These are phyloP conservation scores for Phocoena sinus DNA, from an alignment of 2,113 vertebrate species.

Conservation along the genomic window DNA sequence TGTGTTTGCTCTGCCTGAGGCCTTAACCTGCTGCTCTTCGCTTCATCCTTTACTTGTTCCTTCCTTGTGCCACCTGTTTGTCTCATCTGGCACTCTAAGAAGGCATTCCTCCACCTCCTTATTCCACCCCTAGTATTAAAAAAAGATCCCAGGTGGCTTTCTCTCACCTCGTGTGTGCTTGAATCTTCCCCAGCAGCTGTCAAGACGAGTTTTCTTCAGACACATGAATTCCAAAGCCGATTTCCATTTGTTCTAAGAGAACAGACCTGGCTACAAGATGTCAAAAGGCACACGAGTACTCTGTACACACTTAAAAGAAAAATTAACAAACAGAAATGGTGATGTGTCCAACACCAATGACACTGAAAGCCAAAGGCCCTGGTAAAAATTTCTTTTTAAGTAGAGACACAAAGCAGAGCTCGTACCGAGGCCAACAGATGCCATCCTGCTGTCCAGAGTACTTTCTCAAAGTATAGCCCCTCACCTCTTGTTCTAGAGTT, in stretches of 20 bases:
- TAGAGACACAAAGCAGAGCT: neutral
- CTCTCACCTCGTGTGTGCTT: neutral
- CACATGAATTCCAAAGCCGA: slow-evolving; percentile 50
- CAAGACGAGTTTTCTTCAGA: neutral
- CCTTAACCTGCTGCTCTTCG: slow-evolving; percentile 64
- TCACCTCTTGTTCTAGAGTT: neutral
- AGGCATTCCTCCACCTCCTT: neutral
- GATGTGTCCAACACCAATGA: neutral
- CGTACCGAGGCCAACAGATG: neutral
- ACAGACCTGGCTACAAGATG: neutral
- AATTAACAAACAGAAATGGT: slow-evolving; percentile 44
- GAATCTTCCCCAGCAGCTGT: slow-evolving; percentile 21
- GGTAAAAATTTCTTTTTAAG: slow-evolving; percentile 32
- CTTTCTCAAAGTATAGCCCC: rapidly evolving
- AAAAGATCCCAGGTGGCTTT: slow-evolving; percentile 15
- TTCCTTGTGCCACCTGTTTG: slow-evolving; percentile 67
- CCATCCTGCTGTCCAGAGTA: neutral
- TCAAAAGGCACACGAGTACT: neutral
- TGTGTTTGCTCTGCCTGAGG: slow-evolving; percentile 74
- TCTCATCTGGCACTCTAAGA: slow-evolving; percentile 42
- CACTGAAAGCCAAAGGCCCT: slow-evolving; percentile 36
- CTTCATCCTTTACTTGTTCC: slow-evolving; percentile 74
- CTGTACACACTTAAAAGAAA: slow-evolving; percentile 40
- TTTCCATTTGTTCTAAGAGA: slow-evolving; percentile 62
- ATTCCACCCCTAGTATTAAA: neutral